Conservation (phyloP, 2,113 vertebrate genomes). For the Strix aluco region DNA sequence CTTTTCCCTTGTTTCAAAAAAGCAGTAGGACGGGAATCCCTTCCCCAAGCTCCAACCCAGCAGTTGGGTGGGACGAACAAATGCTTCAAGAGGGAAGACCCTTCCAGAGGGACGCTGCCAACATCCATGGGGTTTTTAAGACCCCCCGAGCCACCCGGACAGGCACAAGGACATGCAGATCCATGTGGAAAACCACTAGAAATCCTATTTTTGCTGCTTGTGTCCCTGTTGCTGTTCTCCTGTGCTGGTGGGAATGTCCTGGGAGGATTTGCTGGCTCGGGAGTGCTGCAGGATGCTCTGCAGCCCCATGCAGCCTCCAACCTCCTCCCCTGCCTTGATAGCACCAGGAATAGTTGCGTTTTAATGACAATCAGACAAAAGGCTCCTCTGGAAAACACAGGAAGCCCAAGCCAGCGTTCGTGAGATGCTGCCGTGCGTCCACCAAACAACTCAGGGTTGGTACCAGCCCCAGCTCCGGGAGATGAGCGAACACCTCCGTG, state of each 20-base stretch:
- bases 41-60: not conserved
- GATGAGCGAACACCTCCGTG: not conserved
- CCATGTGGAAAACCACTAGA: fast-evolving
- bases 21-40: conserved; percentile 37
- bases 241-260: not conserved
- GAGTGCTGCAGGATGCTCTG: not conserved
- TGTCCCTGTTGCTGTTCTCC: fast-evolving
- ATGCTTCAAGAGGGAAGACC: not conserved
- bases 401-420: not conserved
- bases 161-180: not conserved
- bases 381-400: not conserved
- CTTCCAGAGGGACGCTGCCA: not conserved
- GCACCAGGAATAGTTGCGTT: fast-evolving
- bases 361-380: not conserved
- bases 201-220: not conserved
- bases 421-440: not conserved
- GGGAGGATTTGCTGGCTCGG: not conserved
- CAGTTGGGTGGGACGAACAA: not conserved
- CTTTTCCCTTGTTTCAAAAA: conserved; percentile 14
- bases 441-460: not conserved
- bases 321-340: not conserved
- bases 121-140: not conserved
- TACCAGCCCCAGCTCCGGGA: not conserved
- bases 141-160: fast-evolving
- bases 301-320: not conserved